Base-by-base conservation (phyloP, 2,888 invertebrate species). In the Carabus problematicus region DNA sequence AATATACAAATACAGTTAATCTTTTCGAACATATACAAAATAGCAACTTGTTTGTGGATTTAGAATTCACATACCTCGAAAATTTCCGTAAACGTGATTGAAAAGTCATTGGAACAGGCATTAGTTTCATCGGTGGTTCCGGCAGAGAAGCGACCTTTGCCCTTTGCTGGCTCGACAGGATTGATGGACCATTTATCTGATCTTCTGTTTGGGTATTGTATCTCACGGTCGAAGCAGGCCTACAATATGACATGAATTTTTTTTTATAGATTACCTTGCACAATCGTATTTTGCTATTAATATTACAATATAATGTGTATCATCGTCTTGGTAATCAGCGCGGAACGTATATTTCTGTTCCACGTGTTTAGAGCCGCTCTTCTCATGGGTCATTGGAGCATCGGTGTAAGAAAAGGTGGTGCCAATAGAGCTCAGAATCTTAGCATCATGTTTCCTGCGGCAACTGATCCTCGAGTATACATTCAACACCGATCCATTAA, bases 81-180 rank as follows among this genome's bases (percentile, higher is more conserved):
- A 16, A 49, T 49, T n/a, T 49, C 49, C 0, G 49, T 12, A 12
- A 49, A 16, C 18, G 14, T 49, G 49, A 49, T 49, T 8, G 14
- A 49, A 3, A 12, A 16, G 18, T 49, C 49, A 9, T 14, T 9
- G 8, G 49, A 18, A 14, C 49, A 49, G 8, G 8, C 18, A 2
- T 49, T 18, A 49, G 49, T 49, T 12, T 8, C 14, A 18, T 49
- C 12, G 8, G 49, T 14, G 12, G 9, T 18, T 3, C 49, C 49
- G 16, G 8, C 14, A n/a, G 49, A 49, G 18, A 49, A 16, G 3
- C 18, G 14, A 3, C 16, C 18, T 12, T 12, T 49, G 14, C 49
- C 49, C 18, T 49, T 49, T 0, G 49, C 49, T 49, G 49, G 12
- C 7, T 49, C 49, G 18, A 49, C 49, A 12, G 49, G 49, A 12